Evolutionary conservation across 35 echinoderm and acorn worm species (phyloP).

Genomic region (Apostichopus parvimensis): DNA sequence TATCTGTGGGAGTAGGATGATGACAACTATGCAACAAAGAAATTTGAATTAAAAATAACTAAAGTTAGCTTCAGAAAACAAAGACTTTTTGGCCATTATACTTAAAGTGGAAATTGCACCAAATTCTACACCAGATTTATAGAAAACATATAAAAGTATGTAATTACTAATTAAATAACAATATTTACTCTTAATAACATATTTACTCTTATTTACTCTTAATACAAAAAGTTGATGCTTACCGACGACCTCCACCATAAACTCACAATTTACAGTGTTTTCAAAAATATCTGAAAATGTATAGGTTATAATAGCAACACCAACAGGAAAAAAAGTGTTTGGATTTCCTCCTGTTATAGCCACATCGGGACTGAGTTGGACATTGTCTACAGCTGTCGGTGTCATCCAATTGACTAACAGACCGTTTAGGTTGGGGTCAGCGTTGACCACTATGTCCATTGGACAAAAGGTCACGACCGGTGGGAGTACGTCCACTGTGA

Average conservation of each 20-base stretch:
- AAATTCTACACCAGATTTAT: too few species aligned
- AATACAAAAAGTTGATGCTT: background rate
- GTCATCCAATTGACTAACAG: background rate
- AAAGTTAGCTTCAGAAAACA: too few species aligned
- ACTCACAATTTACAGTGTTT: constrained; percentile 10
- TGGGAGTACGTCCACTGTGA: background rate
- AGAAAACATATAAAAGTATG: too few species aligned
- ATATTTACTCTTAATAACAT: too few species aligned
- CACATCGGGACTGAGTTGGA: background rate
- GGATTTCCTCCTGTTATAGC: constrained; percentile 1
- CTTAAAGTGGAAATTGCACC: too few species aligned
- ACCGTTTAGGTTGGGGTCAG: constrained; percentile 17
- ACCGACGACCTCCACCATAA: constrained; percentile 1
- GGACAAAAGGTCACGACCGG: background rate
- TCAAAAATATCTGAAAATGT: constrained; percentile 30
- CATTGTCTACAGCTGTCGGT: background rate
- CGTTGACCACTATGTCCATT: background rate
- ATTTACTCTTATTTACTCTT: too few species aligned
- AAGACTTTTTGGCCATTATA: too few species aligned
- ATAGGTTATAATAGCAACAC: background rate
- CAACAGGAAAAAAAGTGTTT: constrained; percentile 21
- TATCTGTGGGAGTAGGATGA: too few species aligned
- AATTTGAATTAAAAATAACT: too few species aligned
- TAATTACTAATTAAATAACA: too few species aligned
- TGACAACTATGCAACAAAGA: too few species aligned